Evolutionary conservation across 2,113 vertebrate species (phyloP).

Genomic region (Centrocercus urophasianus): DNA sequence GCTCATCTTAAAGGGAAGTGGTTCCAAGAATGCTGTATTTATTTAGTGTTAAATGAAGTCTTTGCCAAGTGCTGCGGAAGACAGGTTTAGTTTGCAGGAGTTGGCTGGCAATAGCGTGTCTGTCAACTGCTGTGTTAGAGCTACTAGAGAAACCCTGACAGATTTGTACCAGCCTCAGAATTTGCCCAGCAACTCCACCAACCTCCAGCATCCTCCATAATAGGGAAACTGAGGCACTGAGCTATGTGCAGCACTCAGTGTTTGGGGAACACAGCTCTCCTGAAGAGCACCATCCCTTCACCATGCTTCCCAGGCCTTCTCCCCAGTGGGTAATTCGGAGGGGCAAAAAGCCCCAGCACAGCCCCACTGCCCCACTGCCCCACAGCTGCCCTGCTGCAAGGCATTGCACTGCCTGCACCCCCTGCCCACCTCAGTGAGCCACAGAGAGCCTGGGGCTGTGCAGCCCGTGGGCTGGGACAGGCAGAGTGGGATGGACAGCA

Average conservation of each 20-base stretch:
- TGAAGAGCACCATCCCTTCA: accelerated
- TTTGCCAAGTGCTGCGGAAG: not conserved
- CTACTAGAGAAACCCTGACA: not conserved
- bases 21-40: constrained; percentile 25
- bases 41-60: not conserved
- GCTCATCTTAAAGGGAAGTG: constrained; percentile 8
- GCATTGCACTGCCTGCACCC: not conserved
- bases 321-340: not conserved
- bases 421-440: not conserved
- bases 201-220: not conserved
- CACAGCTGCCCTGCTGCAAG: not conserved
- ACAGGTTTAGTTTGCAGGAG: not conserved
- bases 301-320: accelerated
- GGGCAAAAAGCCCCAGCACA: not conserved
- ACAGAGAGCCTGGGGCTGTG: accelerated
- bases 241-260: not conserved
- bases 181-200: not conserved
- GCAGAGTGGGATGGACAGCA: not conserved
- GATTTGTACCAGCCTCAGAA: not conserved
- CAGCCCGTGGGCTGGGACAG: not conserved
- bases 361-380: not conserved
- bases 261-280: not conserved
- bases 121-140: not conserved
- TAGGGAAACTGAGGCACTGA: not conserved
- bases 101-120: accelerated